Evolutionary conservation across 1,140 invertebrate genomes (phyloP), one percentile per base, ranked within the genome.

Genomic region (Cecropterus lyciades): DNA sequence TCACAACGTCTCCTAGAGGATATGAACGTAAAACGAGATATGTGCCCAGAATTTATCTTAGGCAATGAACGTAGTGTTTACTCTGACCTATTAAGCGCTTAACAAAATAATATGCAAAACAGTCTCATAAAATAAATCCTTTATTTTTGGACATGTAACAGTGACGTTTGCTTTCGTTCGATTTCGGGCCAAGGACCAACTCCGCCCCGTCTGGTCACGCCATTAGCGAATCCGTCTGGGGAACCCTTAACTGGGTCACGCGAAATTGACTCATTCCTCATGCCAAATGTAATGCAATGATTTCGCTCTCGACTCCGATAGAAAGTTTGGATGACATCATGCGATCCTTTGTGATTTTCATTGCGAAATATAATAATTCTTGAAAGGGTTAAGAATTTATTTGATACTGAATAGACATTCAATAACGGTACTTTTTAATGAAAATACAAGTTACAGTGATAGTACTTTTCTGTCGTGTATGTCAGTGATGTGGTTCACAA

Each of bases 151-250:
- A 37, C 46, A 46, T 6, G 20, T 10, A 27, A 30, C 8, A n/a
- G 24, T 27, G 30, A 8, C n/a, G 43, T 9, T 51, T n/a, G 16
- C 30, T 65, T 48, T 42, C 55, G 33, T 24, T 20, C 30, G 37
- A 42, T 72, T 72, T 65, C 24, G 55, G 72, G 77, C 70, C 77
- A 82, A 82, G 77, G 77, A 40, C 66, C 30, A 67, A 55, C 69
- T 70, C 79, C 80, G 72, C 79, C 77, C 72, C 46, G 80, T 85
- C 80, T 80, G 70, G 69, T 55, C 72, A 65, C 43, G 59, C 65
- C 70, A 71, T 79, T 73, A 77, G 52, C 48, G 57, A 14, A 64
- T 67, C 15, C 65, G 24, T 49, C 42, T 64, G 64, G 64, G 62
- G 64, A 33, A 59, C 59, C 65, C 70, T 65, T 65, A 79, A 65